Evolutionary conservation across 1,140 invertebrate genomes (phyloP).

Genomic region (Paralvinella palmiformis): DNA sequence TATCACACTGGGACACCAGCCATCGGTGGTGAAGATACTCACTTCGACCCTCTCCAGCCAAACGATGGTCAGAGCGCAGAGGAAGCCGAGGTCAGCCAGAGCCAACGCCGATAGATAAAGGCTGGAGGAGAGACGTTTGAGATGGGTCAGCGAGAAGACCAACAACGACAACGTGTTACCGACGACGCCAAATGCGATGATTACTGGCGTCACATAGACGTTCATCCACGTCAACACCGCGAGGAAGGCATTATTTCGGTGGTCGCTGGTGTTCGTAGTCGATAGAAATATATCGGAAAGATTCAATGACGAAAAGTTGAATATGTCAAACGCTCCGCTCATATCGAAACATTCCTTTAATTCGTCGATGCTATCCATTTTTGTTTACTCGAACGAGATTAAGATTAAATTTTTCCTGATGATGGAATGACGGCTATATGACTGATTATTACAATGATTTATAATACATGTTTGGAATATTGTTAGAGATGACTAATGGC

Average conservation of each 20-base stretch:
- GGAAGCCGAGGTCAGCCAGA: slow-evolving; percentile 15
- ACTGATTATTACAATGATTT: too few relatives aligned
- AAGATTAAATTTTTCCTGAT: too few relatives aligned
- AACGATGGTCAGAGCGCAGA: slow-evolving; percentile 4
- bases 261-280: not conserved
- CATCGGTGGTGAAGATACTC: not conserved
- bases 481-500: too few relatives aligned
- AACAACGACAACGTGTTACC: slow-evolving; percentile 14
- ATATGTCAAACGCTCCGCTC: too few relatives aligned
- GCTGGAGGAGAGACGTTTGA: slow-evolving; percentile 13
- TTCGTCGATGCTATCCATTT: too few relatives aligned
- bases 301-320: too few relatives aligned
- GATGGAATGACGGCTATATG: too few relatives aligned
- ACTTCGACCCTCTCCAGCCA: slow-evolving; percentile 14
- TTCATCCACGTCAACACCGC: not conserved
- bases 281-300: too few relatives aligned
- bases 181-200: slow-evolving; percentile 12
- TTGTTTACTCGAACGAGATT: too few relatives aligned
- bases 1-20: slow-evolving; percentile 11
- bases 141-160: slow-evolving; percentile 16
- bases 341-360: too few relatives aligned
- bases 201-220: slow-evolving; percentile 13
- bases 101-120: slow-evolving; percentile 14
- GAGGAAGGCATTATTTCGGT: not conserved
- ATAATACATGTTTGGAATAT: too few relatives aligned